phyloP scores from a whole-genome alignment of 2,888 invertebrate species.

The Neelides folsomi region DNA sequence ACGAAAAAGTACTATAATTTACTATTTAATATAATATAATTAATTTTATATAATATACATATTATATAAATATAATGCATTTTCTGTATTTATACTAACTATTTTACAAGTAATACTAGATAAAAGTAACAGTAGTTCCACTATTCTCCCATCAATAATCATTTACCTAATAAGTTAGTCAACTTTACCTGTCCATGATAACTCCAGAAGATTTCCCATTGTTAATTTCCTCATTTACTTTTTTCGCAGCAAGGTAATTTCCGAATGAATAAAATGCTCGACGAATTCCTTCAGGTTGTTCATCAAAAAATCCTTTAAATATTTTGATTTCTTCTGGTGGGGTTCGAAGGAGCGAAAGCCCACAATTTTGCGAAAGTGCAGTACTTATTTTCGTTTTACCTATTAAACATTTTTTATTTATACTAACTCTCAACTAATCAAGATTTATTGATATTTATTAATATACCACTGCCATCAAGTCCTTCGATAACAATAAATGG shows the following conservation, averaged over 20 bases:
- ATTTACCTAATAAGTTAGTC: no score
- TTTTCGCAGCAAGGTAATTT: constrained; percentile 41
- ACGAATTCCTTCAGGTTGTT: constrained; percentile 35
- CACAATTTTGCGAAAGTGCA: constrained; percentile 36
- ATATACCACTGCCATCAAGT: constrained; percentile 40
- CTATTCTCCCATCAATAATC: no score
- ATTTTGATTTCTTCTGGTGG: constrained; percentile 38
- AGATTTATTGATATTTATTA: constrained; percentile 4
- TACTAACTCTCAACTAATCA: no score
- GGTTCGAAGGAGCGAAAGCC: constrained; percentile 36
- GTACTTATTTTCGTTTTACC: constrained; percentile 40
- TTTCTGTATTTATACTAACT: not conserved
- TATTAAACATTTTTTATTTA: no score
- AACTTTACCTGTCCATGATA: constrained; percentile 40
- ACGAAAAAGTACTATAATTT: no score
- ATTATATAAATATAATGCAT: not conserved
- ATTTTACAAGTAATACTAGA: no score
- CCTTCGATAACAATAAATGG: constrained; percentile 42
- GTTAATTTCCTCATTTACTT: constrained; percentile 34
- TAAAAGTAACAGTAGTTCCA: no score
- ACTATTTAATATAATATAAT: constrained; percentile 8
- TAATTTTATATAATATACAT: not conserved
- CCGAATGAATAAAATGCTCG: constrained; percentile 41
- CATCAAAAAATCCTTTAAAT: constrained; percentile 37
- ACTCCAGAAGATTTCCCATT: constrained; percentile 36